Evolutionary conservation across 2,113 vertebrate genomes (phyloP), one percentile per base, ranked within the genome.

Genomic region (Monopterus albus): DNA sequence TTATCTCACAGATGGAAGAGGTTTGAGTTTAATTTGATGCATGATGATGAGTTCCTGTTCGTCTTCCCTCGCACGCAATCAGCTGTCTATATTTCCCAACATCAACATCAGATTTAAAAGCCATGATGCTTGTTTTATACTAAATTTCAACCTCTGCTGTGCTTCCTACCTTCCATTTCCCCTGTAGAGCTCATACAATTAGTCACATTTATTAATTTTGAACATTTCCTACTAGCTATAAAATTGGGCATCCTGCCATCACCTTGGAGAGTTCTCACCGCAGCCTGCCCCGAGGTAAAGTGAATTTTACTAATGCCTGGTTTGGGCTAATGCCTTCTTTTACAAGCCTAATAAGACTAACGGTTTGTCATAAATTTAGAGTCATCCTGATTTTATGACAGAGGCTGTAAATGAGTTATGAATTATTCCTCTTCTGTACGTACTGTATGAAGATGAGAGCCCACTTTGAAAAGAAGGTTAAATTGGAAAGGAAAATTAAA

Each of bases 291-390:
- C 84, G 89, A 90, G 85, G 85, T 82, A 83, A 84, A 84, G 87
- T 89, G 78, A 85, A 88, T 91, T 91, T 91, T 89, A 91, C 84
- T 89, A 89, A 92, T 80, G 87, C 81, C 52, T 79, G 87, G 60
- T 59, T 64, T 83, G 75, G 86, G 82, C 83, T 89, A 91, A 90
- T 89, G 85, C 87, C 78, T 80, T 73, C 72, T 87, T 91, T 90
- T 89, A 92, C 79, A 83, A 86, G 91, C 77, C 85, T 91, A 88
- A 88, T 91, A 92, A 90, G 84, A 88, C 84, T 86, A 88, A 87
- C 88, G 88, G 70, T 46, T 52, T 0, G 25, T 67, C 76, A 81
- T 92, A 92, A 92, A 91, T 93, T 81, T 81, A 50, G 77, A 77
- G 66, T 81, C 79, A 79, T 88, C 87, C 66, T 49, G 82, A 89